Base-by-base conservation (phyloP, 2,797 vertebrate species). In the Harpagifer antarcticus region DNA sequence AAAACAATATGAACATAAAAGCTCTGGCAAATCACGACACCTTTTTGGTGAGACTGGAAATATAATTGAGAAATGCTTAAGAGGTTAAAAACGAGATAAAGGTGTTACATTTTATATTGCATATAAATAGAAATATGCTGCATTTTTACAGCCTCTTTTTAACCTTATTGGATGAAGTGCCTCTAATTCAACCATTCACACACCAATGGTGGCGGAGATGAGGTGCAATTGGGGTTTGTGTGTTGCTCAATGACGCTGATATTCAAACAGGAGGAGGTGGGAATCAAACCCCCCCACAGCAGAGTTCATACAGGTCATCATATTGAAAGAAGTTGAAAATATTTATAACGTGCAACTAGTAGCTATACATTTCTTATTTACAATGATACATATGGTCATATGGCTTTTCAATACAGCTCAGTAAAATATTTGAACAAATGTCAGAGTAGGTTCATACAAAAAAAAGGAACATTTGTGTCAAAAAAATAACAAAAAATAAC, bases 291-390 rank as follows among this genome's bases (percentile, higher is more conserved):
- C 27, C 27, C 27, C 27, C 27, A 27, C 27, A 27, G 27, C 27
- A 27, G 27, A 27, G 27, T 72, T 12, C 23, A 37, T 49, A 47
- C 44, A 53, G 59, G 31, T 57, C 49, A 33, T 27, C 27, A 27
- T 5, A 27, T 27, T 27, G 64, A 76, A 68, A 59, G 50, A 65
- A 53, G 40, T n/a, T 50, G 8, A 66, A 70, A 17, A 49, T 27
- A 75, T 66, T 83, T 74, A 89, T 84, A 27, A 27, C 3, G 23
- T 27, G 23, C 23, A 27, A 27, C 23, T 27, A 3, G 23, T 27
- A 27, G 23, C 23, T 27, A 27, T 4, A 27, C 23, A 27, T 27
- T 27, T 27, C 3, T 27, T 27, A 27, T 27, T 27, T 78, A 19
- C 54, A 19, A 8, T 45, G 81, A 79, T 80, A 60, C 69, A 79